A percentile compares a stretch with the other conserved stretches of the same genome.
These are phyloP conservation scores for Tetragonula clypearis DNA, from an alignment of 1,140 invertebrate genomes.

Conservation along the genomic window DNA sequence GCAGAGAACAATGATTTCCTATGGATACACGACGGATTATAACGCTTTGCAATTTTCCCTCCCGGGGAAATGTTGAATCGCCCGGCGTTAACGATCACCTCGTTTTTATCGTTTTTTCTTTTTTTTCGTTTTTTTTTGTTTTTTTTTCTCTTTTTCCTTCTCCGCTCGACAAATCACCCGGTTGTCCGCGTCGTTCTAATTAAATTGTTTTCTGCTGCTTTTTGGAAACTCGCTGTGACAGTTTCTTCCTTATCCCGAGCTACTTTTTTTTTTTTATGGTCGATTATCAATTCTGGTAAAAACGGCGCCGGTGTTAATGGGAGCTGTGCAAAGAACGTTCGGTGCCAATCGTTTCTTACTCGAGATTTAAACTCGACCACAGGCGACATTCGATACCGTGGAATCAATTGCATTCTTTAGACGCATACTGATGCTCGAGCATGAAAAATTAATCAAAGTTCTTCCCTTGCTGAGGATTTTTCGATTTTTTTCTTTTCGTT, in stretches of 20 bases:
- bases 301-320: not conserved
- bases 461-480: too few relatives aligned
- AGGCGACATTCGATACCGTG: not conserved
- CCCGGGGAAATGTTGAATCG: slow-evolving; percentile 12
- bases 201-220: not conserved
- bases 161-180: not conserved
- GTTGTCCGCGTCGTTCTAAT: not conserved
- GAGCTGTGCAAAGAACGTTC: not conserved
- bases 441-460: too few relatives aligned
- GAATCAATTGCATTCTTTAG: not conserved
- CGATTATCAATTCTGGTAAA: not conserved
- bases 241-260: not conserved
- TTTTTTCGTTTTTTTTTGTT: too few relatives aligned
- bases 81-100: slow-evolving; percentile 17
- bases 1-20: slow-evolving; percentile 2
- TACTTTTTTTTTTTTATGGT: slow-evolving; percentile 13
- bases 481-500: too few relatives aligned
- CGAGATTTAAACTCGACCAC: not conserved
- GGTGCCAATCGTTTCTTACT: not conserved
- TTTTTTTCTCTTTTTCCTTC: too few relatives aligned
- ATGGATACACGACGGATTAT: not conserved
- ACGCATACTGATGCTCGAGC: too few relatives aligned
- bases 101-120: slow-evolving; percentile 14
- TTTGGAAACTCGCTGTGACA: not conserved
- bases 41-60: slow-evolving; percentile 17